A percentile compares a stretch with the other conserved stretches of the same genome.
Evolutionary conservation across 2,113 vertebrate genomes (phyloP).

Genomic region (Etia nguti): DNA sequence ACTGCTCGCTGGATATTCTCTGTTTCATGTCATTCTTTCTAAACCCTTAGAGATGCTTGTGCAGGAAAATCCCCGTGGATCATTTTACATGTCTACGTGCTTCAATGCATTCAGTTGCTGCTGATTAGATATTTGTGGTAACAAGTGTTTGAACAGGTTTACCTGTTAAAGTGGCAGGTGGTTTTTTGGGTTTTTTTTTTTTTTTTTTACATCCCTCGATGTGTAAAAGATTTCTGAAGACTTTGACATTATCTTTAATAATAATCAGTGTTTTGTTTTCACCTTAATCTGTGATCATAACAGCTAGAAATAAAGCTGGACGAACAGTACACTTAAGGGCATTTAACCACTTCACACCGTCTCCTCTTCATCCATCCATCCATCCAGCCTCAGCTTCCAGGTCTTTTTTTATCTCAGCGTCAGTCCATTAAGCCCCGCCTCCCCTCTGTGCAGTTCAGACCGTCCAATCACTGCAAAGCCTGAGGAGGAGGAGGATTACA

Average conservation of each 20-base stretch:
- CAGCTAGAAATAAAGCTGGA: background rate
- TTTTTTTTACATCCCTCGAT: fast-evolving
- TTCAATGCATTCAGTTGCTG: background rate
- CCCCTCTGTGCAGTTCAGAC: background rate
- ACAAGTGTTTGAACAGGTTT: fast-evolving
- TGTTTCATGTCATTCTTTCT: background rate
- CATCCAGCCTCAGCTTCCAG: background rate
- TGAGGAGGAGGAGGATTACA: background rate
- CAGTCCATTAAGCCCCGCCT: background rate
- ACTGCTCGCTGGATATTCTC: background rate
- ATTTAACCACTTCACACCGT: background rate
- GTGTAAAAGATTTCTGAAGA: background rate
- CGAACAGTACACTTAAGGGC: too few relatives aligned
- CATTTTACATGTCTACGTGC: background rate
- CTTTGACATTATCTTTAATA: background rate
- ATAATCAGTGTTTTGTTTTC: background rate
- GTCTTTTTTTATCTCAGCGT: background rate
- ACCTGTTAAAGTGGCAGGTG: too few relatives aligned
- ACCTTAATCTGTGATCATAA: fast-evolving
- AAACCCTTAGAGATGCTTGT: background rate
- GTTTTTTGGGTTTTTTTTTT: too few relatives aligned
- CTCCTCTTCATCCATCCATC: background rate
- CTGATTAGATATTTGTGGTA: background rate
- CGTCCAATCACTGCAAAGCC: background rate
- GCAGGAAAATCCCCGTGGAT: background rate